A percentile compares a stretch with the other conserved stretches of the same genome.
Evolutionary conservation across 2,797 vertebrate genomes (phyloP).

Genomic region (Iguana delicatissima): DNA sequence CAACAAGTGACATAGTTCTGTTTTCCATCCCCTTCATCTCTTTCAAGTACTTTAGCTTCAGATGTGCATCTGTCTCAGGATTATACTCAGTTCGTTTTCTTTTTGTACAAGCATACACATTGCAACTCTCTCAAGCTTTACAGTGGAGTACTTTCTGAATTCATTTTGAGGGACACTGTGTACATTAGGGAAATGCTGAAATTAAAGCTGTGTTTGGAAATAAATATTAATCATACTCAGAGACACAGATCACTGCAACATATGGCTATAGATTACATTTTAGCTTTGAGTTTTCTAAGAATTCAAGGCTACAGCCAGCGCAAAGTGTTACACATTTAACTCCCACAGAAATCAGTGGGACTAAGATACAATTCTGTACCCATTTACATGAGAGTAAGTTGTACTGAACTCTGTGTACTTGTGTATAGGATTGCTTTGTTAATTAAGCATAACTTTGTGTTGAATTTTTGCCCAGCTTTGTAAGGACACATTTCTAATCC

Average conservation of each 20-base stretch:
- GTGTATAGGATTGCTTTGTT: not conserved
- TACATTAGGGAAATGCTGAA: slow-evolving; percentile 18
- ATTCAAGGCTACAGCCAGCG: not conserved
- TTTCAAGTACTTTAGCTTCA: slow-evolving; percentile 54
- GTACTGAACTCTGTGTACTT: not conserved
- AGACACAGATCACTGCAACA: not conserved
- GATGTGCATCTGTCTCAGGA: slow-evolving; percentile 37
- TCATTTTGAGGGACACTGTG: not conserved
- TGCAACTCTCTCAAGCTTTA: slow-evolving; percentile 3
- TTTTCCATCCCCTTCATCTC: slow-evolving; percentile 45
- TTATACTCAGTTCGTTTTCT: slow-evolving; percentile 30
- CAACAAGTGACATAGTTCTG: slow-evolving; percentile 24
- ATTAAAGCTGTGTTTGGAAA: not conserved
- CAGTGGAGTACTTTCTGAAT: not conserved
- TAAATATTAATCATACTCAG: slow-evolving; percentile 8
- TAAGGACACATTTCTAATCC: not conserved
- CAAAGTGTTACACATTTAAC: not conserved
- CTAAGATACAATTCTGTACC: not conserved
- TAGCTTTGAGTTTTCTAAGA: not conserved
- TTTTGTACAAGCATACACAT: not conserved
- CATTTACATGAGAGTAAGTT: not conserved
- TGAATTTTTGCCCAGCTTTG: not conserved
- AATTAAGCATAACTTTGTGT: not conserved
- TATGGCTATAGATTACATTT: not conserved
- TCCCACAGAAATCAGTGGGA: not conserved